Evolutionary conservation across 92 coral and sea anemone genomes (phyloP), one percentile per base, ranked within the genome.

Genomic region (Actinernus sp.): DNA sequence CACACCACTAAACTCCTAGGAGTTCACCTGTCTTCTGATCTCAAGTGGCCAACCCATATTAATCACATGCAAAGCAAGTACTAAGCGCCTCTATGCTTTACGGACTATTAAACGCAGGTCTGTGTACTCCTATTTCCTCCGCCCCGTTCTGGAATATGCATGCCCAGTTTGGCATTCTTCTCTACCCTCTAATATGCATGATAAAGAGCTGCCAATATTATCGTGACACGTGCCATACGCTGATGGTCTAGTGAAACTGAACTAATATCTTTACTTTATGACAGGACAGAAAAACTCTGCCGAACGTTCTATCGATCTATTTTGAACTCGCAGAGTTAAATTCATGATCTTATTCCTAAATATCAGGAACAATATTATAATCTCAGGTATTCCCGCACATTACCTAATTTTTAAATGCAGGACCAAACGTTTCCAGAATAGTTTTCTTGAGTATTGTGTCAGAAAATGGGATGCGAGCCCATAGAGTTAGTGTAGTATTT

Each of bases 41-140:
- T 81, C 28, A 72, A 61, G 13, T 81, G 76, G 87, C n/a, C 58
- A 6, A 41, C 57, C 8, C 75, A 63, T 33, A 45, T 56, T 34
- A 74, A 80, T 58, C 23, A 61, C 36, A 63, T 57, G 26, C 48
- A 80, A 55, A 26, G 87, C 73, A 14, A 80, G 64, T 41, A n/a
- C n/a, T n/a, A 58, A 49, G 29, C 56, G 83, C 23, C 56, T 82
- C 19, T 82, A 74, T 57, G 88, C 68, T n/a, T 65, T 79, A 22
- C 57, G 85, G 44, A 21, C 26, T 23, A 24, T 75, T 14, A 73
- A 73, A 40, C 43, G 31, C 41, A 39, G 74, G 44, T 24, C 71
- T 18, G 79, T 69, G 5, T 72, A 40, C 40, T 72, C 67, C 26
- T 38, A 52, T 18, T 53, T 57, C 31, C 63, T 81, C 26, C 60